phyloP scores from a whole-genome alignment of 2,113 vertebrate genomes.

The Redunca redunca region DNA sequence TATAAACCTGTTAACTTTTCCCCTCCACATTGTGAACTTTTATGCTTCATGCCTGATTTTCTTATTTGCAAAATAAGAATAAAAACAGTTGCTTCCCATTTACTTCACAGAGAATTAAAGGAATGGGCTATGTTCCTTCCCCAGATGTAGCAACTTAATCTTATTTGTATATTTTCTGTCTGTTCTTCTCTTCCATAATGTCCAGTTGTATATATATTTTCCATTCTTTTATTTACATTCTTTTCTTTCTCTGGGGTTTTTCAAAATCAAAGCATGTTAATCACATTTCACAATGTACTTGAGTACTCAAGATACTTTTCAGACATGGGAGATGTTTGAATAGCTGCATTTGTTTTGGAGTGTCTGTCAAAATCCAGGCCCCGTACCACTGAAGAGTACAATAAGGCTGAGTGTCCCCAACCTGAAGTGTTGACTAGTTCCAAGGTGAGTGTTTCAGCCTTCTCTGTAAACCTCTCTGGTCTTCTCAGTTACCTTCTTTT shows the following conservation, averaged over 20 bases:
- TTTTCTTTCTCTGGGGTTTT: slow-evolving; percentile 61
- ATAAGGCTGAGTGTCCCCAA: not conserved
- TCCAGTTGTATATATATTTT: slow-evolving; percentile 9
- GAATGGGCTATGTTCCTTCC: slow-evolving; percentile 28
- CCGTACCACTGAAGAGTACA: not conserved
- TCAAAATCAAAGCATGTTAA: slow-evolving; percentile 63
- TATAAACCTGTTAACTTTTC: not conserved
- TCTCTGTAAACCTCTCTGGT: not conserved
- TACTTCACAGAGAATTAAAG: slow-evolving; percentile 13
- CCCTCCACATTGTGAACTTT: not conserved
- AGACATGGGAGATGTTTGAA: slow-evolving; percentile 63
- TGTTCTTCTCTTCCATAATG: slow-evolving; percentile 48
- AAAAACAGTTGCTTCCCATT: slow-evolving; percentile 26
- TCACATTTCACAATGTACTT: slow-evolving; percentile 56
- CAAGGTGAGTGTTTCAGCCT: not conserved
- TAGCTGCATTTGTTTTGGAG: slow-evolving; percentile 57
- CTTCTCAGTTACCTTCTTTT: not conserved
- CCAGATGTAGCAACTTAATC: slow-evolving; percentile 47
- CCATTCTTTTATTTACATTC: slow-evolving; percentile 60
- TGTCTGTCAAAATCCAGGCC: slow-evolving; percentile 24
- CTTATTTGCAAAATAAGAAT: slow-evolving; percentile 8
- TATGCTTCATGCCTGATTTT: not conserved
- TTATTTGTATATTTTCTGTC: slow-evolving; percentile 61
- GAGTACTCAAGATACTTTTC: slow-evolving; percentile 44
- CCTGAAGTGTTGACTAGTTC: slow-evolving; percentile 24